Evolutionary conservation across 2,113 vertebrate genomes (phyloP).

Genomic region (pig (Sus scrofa)): T2T-Sscrofa CM000812.6:238155001-238155500

Average conservation of each 20-base stretch:
- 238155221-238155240: background rate
- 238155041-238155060: conserved; percentile 51
- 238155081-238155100: conserved; percentile 55
- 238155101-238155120: conserved; percentile 57
- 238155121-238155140: conserved; percentile 55
- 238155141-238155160: conserved; percentile 58
- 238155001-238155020: background rate
- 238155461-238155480: background rate
- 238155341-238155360: background rate
- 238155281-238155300: background rate
- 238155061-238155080: conserved; percentile 63
- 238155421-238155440: background rate
- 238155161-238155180: conserved; percentile 52
- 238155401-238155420: background rate
- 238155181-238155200: conserved; percentile 37
- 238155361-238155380: background rate
- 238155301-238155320: background rate
- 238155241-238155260: background rate
- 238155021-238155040: background rate
- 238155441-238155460: background rate
- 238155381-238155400: background rate
- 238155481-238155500: background rate
- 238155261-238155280: background rate
- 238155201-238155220: conserved; percentile 36
- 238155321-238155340: background rate